Evolutionary conservation across 2,888 invertebrate genomes (phyloP).

Genomic region (Nysson spinosus): DNA sequence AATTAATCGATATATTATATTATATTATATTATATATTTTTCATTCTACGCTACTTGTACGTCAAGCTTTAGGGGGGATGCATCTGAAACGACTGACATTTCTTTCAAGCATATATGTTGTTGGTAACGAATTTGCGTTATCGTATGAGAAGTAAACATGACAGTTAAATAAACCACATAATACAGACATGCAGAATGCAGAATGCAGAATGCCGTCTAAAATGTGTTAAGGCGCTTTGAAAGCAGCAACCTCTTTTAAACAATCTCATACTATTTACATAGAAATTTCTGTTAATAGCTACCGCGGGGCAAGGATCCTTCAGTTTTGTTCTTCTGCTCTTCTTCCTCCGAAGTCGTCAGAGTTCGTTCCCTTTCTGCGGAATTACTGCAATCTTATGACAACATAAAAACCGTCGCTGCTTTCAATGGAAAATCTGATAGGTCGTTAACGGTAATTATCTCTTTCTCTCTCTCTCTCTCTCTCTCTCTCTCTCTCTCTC

Average conservation of each 20-base stretch:
- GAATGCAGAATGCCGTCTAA: too few relatives aligned
- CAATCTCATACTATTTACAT: too few relatives aligned
- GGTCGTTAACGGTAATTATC: slow-evolving; percentile 65
- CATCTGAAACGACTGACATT: too few relatives aligned
- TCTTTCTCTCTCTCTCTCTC: too few relatives aligned
- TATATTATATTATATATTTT: not conserved
- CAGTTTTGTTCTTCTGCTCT: slow-evolving; percentile 83
- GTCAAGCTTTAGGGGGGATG: not conserved
- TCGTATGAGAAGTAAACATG: too few relatives aligned
- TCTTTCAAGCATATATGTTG: too few relatives aligned
- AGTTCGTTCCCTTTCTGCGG: slow-evolving; percentile 49
- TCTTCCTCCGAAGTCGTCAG: slow-evolving; percentile 70
- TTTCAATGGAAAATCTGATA: slow-evolving; percentile 66
- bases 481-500: too few relatives aligned
- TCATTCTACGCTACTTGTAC: not conserved
- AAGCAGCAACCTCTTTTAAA: too few relatives aligned
- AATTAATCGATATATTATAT: slow-evolving; percentile 11
- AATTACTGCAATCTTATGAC: slow-evolving; percentile 49
- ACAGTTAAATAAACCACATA: too few relatives aligned
- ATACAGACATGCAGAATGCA: too few relatives aligned
- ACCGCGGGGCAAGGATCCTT: slow-evolving; percentile 75
- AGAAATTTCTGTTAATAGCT: slow-evolving; percentile 27
- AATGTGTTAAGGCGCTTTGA: too few relatives aligned
- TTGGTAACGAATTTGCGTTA: too few relatives aligned
- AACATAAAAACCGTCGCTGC: slow-evolving; percentile 62